Evolutionary conservation across 1,140 invertebrate genomes (phyloP).

Genomic region (Brachionus plicatilis): DNA sequence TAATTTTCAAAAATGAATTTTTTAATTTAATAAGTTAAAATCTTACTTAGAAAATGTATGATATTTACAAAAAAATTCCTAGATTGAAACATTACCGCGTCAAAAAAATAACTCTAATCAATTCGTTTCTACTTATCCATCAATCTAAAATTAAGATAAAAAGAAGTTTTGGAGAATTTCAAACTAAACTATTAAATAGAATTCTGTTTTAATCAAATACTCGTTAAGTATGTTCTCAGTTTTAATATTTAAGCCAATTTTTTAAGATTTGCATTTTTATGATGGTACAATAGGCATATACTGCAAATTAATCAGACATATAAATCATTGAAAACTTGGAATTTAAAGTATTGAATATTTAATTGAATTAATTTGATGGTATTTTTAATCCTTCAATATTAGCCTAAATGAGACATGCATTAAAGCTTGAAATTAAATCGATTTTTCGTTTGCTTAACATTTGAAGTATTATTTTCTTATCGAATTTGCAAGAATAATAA

Average conservation of each 20-base stretch:
- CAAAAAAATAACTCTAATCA: background rate
- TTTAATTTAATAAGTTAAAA: background rate
- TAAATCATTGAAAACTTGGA: background rate
- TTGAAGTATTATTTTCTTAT: background rate
- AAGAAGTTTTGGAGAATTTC: background rate
- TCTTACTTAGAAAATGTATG: background rate
- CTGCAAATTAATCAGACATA: background rate
- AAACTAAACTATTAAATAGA: background rate
- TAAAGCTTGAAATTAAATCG: background rate
- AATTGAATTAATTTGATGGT: background rate
- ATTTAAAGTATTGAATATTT: background rate
- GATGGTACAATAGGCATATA: background rate
- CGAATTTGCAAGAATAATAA: background rate
- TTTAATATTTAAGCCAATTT: background rate
- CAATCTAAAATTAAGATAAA: background rate
- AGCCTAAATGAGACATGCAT: background rate
- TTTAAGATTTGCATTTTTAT: background rate
- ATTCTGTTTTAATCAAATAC: background rate
- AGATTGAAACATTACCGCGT: background rate
- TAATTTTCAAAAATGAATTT: background rate
- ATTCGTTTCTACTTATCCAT: background rate
- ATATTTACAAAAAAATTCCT: background rate
- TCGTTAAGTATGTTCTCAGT: background rate
- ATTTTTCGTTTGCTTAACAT: background rate
- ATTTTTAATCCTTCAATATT: background rate